Base-by-base conservation (phyloP, 2,113 vertebrate genomes). In the Dipodomys stephensi region DNA sequence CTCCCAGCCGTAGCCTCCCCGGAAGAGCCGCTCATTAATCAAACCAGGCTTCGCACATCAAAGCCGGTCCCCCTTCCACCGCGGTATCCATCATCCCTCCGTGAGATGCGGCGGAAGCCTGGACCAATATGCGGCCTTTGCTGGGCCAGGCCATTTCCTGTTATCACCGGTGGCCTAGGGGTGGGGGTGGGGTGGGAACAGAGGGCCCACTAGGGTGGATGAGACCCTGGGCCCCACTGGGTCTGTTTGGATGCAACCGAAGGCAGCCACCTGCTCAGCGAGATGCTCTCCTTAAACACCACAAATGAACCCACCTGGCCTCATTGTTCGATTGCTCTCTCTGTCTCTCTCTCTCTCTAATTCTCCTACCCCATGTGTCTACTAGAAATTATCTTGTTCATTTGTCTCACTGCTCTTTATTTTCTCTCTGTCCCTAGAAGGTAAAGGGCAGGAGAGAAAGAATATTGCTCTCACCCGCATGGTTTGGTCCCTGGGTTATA, bases 21-120 rank as follows among this genome's bases (percentile, higher is more conserved):
- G 96, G 98, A 98, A 97, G 98, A 98, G 95, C 94, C 96, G 87
- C 98, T 98, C 98, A 98, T 99, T 99, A 99, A 99, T 99, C 98
- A 99, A 98, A 98, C 98, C 98, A 97, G 98, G 98, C 98, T 96
- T 92, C 22, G 97, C 96, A 98, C 98, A 98, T 99, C 98, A 99
- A 98, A 98, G 98, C 98, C 93, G 97, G 98, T 97, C 95, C 98
- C 98, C 97, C 96, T 96, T 96, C 97, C 97, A 96, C 98, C 93
- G 72, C 86, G 91, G 98, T 98, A 99, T 99, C 98, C 98, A 98
- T 99, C 98, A 98, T 98, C 88, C 90, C 88, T 96, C 96, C 95
- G 80, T 97, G 98, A 98, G 98, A 98, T 97, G 97, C 97, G 96
- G 97, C 97, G 96, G 97, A 98, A 97, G 96, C 96, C 97, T 97